Conservation (phyloP, 2,113 vertebrate genomes). For the Gobio gobio region DNA sequence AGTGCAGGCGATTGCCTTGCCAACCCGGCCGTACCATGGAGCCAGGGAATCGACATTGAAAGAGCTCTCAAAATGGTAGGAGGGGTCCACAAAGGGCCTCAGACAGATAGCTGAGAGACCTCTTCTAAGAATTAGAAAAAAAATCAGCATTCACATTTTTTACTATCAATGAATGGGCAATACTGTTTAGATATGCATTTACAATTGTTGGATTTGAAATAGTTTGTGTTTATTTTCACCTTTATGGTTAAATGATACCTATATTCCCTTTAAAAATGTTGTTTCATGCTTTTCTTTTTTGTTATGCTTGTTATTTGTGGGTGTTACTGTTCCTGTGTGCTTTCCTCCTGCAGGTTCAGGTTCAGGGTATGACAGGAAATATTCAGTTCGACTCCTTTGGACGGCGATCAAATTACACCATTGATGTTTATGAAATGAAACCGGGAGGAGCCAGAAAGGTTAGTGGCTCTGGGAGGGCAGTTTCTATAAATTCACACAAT, state of each 20-base stretch:
- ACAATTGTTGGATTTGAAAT: background rate
- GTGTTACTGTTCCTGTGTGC: conserved; percentile 58
- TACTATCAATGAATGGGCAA: conserved; percentile 32
- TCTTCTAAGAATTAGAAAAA: background rate
- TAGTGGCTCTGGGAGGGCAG: conserved; percentile 60
- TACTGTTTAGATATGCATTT: too few relatives aligned
- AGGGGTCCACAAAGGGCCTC: background rate
- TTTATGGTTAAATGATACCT: background rate
- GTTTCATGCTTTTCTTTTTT: background rate
- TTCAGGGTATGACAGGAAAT: conserved; percentile 98
- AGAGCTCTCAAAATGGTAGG: conserved; percentile 97
- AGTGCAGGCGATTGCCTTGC: conserved; percentile 96
- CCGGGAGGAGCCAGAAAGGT: conserved; percentile 88
- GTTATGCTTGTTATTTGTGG: conserved; percentile 10
- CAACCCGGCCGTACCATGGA: conserved; percentile 98
- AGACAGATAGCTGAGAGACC: background rate
- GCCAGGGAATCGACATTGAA: conserved; percentile 98
- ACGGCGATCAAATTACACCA: conserved; percentile 93
- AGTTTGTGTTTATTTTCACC: background rate
- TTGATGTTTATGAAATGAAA: conserved; percentile 97
- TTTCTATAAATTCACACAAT: conserved; percentile 16
- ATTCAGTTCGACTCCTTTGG: conserved; percentile 98
- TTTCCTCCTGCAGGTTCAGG: conserved; percentile 84
- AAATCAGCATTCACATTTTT: background rate
- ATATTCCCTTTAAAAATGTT: background rate